phyloP scores from a whole-genome alignment of 2,888 invertebrate species.

The Microctonus hyperodae region DNA sequence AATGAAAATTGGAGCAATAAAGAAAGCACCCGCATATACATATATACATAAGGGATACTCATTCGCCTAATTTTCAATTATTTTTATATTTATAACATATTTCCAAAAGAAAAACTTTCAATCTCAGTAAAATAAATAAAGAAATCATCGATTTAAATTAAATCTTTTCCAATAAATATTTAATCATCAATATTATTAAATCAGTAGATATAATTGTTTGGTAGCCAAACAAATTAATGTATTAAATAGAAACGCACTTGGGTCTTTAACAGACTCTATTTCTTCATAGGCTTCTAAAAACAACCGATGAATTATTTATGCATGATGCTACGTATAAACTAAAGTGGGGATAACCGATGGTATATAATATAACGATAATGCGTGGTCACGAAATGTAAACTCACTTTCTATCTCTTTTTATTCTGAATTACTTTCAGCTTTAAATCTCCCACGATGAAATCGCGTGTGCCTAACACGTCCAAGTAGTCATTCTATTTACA shows the following conservation, averaged over 20 bases:
- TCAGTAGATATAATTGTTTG: not conserved
- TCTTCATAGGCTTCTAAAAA: constrained; percentile 22
- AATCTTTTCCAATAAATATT: not conserved
- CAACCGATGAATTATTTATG: constrained; percentile 16
- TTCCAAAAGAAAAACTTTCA: too few species aligned
- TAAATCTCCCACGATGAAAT: constrained; percentile 43
- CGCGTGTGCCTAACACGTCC: not conserved
- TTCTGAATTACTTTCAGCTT: constrained; percentile 2
- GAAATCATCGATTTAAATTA: too few species aligned
- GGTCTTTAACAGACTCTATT: constrained; percentile 3
- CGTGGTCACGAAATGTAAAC: constrained; percentile 16
- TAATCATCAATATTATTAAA: not conserved
- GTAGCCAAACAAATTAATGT: constrained; percentile 8
- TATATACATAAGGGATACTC: constrained; percentile 16
- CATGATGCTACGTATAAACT: not conserved
- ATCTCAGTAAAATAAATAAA: too few species aligned
- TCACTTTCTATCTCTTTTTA: not conserved
- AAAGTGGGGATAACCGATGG: not conserved
- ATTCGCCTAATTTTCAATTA: not conserved
- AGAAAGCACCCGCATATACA: constrained; percentile 24
- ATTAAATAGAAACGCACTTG: not conserved
- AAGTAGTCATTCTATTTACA: constrained; percentile 43
- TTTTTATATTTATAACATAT: too few species aligned
- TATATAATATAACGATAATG: constrained; percentile 11
- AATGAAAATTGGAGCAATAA: constrained; percentile 21